Base-by-base conservation (phyloP, 2,888 invertebrate species). In the Chrysina gloriosa region DNA sequence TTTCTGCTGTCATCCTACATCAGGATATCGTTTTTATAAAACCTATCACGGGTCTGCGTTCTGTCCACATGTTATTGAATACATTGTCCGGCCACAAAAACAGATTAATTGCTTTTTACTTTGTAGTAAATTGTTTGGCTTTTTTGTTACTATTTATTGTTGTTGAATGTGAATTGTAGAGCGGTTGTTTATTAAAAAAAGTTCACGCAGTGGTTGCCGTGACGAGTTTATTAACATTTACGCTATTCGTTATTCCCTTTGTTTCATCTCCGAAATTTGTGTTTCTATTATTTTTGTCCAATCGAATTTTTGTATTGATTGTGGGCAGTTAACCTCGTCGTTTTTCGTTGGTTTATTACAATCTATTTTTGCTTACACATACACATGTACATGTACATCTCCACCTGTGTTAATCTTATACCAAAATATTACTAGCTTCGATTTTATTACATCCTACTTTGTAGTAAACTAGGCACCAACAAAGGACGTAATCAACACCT, bases 11-110 rank as follows among this genome's bases (percentile, higher is more conserved):
- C 73, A 71, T 71, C 66, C 71, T 63, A 69, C 65, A 68, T 65
- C 69, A 63, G 56, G 54, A 56, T 65, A 48, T 64, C 65, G 69
- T 70, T 72, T 72, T 68, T 74, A 73, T 72, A 73, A 73, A 75
- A 74, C 71, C 75, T 71, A 73, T 73, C 75, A 58, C 39, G 71
- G 68, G 69, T 65, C 72, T 66, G 66, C 70, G 72, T 70, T 70
- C 74, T 73, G 76, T 79, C 77, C 79, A 74, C 79, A 78, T 79
- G 81, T 80, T 79, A 80, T 80, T 78, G 79, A 80, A 80, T 80
- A 77, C 77, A 78, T 76, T 54, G 74, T 65, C 68, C 72, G 68
- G 69, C 80, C 79, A 71, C 80, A 80, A 77, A 80, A 80, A 79
- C 77, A 76, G 77, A 80, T 80, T 80, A 80, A 81, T 81, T 79